Evolutionary conservation across 2,797 vertebrate genomes (phyloP), one percentile per base, ranked within the genome.

Genomic region (Todus mexicanus): DNA sequence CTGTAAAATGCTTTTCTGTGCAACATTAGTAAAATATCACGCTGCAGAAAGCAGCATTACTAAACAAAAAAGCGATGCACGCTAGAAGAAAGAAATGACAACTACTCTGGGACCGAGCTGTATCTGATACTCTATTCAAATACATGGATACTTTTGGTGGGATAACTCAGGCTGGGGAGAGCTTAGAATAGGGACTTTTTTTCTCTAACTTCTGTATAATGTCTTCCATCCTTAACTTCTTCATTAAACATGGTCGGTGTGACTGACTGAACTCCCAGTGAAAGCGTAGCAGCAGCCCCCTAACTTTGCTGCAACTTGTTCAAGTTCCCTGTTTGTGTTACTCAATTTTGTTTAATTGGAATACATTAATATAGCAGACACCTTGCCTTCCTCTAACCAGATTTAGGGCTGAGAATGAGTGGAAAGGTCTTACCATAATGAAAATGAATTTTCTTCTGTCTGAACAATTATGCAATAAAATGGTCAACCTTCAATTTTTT

Each of bases 361-460:
- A 50, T 89, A 63, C 69, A 84, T 96, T 95, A 90, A 87, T 77
- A 90, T 42, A 95, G 65, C 54, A 93, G 73, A 85, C 70, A 78
- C 56, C 57, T 85, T 81, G 47, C 65, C 51, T 94, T 89, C 45
- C 6, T 80, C 40, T 92, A 93, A 92, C 85, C 61, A 73, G 70
- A 93, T 96, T 95, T 97, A 90, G 82, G 73, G 71, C 94, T 93
- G 70, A 65, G 61, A 94, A 93, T 88, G 60, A 92, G 84, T 92
- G 63, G 85, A 86, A 96, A 95, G 78, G 70, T 94, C 89, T 96
- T 91, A 78, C 61, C 76, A 92, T 96, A 96, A 97, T 91, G 88
- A 71, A 92, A 96, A 96, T 86, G 42, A 75, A 89, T 97, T 95
- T 96, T 68, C 75, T 93, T 94, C 88, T 92, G 57, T 95, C 93